Evolutionary conservation across 2,888 invertebrate genomes (phyloP).

Genomic region (Melitaea athalia): DNA sequence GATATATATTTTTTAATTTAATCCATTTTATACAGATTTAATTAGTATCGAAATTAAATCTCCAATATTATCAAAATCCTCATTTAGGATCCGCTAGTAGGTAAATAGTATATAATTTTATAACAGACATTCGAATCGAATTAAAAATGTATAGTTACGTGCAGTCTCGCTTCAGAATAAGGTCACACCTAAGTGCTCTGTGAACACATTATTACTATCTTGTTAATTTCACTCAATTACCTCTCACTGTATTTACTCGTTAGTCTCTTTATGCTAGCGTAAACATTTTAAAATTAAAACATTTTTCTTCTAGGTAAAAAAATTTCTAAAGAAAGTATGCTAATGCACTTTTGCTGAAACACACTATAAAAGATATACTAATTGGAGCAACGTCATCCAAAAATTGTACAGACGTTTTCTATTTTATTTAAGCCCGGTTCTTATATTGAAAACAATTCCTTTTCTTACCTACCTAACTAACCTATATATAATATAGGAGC

Average conservation of each 20-base stretch:
- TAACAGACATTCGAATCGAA: neutral
- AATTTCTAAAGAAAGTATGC: constrained; percentile 24
- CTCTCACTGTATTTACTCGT: constrained; percentile 22
- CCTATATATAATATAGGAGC: too few species aligned
- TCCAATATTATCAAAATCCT: too few species aligned
- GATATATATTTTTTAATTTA: too few species aligned
- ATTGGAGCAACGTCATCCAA: neutral
- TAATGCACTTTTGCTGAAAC: constrained; percentile 1
- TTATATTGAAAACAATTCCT: too few species aligned
- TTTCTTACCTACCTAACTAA: too few species aligned
- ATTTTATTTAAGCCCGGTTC: neutral
- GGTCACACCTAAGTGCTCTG: neutral
- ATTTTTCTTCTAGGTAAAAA: constrained; percentile 9
- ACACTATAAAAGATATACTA: neutral
- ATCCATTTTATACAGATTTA: neutral
- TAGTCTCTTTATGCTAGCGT: constrained; percentile 23
- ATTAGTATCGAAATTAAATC: too few species aligned
- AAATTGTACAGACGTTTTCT: neutral
- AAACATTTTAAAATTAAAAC: constrained; percentile 10
- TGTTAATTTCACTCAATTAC: constrained; percentile 21
- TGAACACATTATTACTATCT: constrained; percentile 2
- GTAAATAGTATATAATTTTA: neutral
- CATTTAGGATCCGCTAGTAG: too few species aligned
- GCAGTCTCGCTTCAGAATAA: neutral
- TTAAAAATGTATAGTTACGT: neutral